Conservation (phyloP, 2,888 invertebrate genomes). For the Acanthococcus lagerstroemiae region DNA sequence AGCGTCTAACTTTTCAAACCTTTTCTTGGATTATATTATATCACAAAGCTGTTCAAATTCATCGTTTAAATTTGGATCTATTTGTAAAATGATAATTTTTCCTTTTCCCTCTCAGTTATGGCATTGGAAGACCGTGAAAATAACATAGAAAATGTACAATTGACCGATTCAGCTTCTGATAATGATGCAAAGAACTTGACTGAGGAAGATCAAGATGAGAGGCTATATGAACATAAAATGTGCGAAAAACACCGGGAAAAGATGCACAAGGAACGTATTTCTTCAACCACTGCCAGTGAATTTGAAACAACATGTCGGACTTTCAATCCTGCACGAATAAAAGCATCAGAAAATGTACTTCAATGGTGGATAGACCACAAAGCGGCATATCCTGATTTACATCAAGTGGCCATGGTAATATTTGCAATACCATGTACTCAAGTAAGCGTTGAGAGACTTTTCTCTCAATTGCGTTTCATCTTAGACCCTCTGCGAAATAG, state of each 20-base stretch:
- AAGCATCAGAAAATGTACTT: not conserved
- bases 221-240: not conserved
- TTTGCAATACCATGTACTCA: slow-evolving; percentile 4
- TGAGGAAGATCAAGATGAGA: not conserved
- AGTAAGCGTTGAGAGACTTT: slow-evolving; percentile 21
- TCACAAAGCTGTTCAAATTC: too few relatives aligned
- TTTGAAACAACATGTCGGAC: not conserved
- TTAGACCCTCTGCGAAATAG: slow-evolving; percentile 4
- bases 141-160: too few relatives aligned
- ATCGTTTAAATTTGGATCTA: too few relatives aligned
- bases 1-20: too few relatives aligned
- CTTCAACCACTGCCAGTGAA: not conserved
- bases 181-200: not conserved
- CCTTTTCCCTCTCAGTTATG: too few relatives aligned
- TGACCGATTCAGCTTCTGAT: too few relatives aligned
- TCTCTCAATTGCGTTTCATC: slow-evolving; percentile 10
- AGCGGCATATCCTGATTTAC: not conserved
- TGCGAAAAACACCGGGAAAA: not conserved
- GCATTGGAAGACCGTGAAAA: too few relatives aligned
- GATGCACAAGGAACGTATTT: not conserved
- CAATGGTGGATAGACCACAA: not conserved
- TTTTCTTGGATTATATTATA: too few relatives aligned
- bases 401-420: not conserved
- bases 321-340: not conserved
- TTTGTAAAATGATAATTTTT: too few relatives aligned